Conservation (phyloP, 2,797 vertebrate genomes). For the Phataginus tetradactyla region DNA sequence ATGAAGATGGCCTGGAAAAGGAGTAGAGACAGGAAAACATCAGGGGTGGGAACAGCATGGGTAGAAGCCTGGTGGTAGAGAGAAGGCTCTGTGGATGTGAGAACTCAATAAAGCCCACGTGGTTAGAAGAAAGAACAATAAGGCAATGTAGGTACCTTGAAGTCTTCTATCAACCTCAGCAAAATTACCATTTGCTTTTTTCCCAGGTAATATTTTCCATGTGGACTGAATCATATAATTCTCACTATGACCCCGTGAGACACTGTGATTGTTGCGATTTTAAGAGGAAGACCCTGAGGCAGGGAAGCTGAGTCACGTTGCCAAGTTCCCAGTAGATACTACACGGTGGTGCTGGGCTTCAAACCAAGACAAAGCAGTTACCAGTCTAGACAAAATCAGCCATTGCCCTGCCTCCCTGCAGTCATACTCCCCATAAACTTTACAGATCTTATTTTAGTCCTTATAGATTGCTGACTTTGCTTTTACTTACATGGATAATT, state of each 20-base stretch:
- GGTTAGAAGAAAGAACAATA: not conserved
- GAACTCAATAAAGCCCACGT: not conserved
- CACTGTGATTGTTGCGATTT: not conserved
- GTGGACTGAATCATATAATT: not conserved
- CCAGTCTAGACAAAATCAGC: too few relatives aligned
- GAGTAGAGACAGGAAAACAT: not conserved
- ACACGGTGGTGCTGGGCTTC: not conserved
- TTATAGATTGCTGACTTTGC: not conserved
- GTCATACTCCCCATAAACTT: too few relatives aligned
- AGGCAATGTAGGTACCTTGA: not conserved
- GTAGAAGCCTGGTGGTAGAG: not conserved
- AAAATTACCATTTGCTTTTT: not conserved
- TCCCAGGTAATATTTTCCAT: not conserved
- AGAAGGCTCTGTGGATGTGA: too few relatives aligned
- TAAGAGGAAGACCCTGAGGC: not conserved
- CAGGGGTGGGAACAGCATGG: accelerated
- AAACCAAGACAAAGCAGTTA: not conserved
- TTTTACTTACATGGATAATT: not conserved
- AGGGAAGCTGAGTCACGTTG: not conserved
- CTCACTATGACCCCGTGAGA: not conserved
- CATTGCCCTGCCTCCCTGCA: accelerated
- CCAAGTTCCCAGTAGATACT: not conserved
- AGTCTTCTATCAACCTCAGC: not conserved
- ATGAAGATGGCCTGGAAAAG: not conserved
- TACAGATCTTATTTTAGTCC: not conserved